phyloP scores from a whole-genome alignment of 2,888 invertebrate species.

The Caradrina kadenii region DNA sequence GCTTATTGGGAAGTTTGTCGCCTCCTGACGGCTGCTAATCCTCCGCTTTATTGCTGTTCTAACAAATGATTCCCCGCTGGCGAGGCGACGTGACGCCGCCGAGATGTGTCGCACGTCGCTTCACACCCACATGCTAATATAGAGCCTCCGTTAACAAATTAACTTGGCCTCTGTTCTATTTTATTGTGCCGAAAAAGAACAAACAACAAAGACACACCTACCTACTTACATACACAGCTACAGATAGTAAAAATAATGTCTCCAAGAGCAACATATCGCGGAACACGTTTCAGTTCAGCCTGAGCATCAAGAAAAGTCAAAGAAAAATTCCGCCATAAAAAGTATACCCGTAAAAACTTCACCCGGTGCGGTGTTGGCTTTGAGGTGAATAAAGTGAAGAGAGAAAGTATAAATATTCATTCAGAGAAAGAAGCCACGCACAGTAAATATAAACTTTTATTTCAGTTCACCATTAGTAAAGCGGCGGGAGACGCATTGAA shows the following conservation, averaged over 20 bases:
- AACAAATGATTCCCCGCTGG: slow-evolving; percentile 82
- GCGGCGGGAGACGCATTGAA: slow-evolving; percentile 83
- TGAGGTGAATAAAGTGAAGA: slow-evolving; percentile 84
- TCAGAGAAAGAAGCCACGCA: slow-evolving; percentile 82
- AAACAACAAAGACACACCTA: background rate
- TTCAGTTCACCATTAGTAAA: slow-evolving; percentile 84
- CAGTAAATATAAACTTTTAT: slow-evolving; percentile 90
- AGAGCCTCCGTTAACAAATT: slow-evolving; percentile 48
- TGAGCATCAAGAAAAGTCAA: slow-evolving; percentile 75
- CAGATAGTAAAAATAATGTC: slow-evolving; percentile 47
- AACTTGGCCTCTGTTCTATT: slow-evolving; percentile 39
- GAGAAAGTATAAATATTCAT: slow-evolving; percentile 89
- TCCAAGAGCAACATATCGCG: slow-evolving; percentile 55
- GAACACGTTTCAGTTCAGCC: slow-evolving; percentile 67
- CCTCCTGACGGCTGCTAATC: slow-evolving; percentile 83
- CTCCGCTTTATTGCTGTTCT: slow-evolving; percentile 84
- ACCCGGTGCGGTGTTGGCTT: slow-evolving; percentile 71
- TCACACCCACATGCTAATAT: slow-evolving; percentile 60
- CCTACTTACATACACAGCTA: background rate
- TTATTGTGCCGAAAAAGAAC: slow-evolving; percentile 17
- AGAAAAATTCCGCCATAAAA: slow-evolving; percentile 79
- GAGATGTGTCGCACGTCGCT: slow-evolving; percentile 53
- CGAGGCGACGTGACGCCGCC: slow-evolving; percentile 68
- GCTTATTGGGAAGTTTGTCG: slow-evolving; percentile 88
- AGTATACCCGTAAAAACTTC: slow-evolving; percentile 81